Percentiles rank a stretch among this genome's conserved stretches.
These are phyloP conservation scores for Picus viridis DNA, from an alignment of 2,797 vertebrate genomes.

Conservation along the genomic window DNA sequence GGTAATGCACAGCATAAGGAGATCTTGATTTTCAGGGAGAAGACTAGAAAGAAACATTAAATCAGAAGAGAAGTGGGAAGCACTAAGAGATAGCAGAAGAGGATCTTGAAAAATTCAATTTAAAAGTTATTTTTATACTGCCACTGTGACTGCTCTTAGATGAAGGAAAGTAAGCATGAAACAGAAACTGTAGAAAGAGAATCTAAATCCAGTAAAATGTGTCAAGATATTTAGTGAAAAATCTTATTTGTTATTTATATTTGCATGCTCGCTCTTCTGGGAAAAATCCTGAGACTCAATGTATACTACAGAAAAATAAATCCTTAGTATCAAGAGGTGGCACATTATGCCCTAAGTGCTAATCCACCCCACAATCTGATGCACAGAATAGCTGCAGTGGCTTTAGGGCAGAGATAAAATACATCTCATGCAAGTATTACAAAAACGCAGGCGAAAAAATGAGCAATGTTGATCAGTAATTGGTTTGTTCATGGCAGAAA, in stretches of 20 bases:
- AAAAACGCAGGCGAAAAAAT: background rate
- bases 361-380: background rate
- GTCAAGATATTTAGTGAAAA: slow-evolving; percentile 48
- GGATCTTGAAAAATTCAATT: slow-evolving; percentile 47
- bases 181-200: slow-evolving; percentile 26
- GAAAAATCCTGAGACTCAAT: background rate
- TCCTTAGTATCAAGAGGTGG: background rate
- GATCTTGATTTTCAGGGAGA: slow-evolving; percentile 60
- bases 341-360: background rate
- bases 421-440: background rate
- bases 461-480: background rate
- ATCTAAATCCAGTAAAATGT: slow-evolving; percentile 45
- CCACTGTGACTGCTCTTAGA: slow-evolving; percentile 28
- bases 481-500: background rate
- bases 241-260: slow-evolving; percentile 57
- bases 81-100: slow-evolving; percentile 32
- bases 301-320: slow-evolving; percentile 3
- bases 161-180: slow-evolving; percentile 55
- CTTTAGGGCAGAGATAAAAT: background rate
- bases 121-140: slow-evolving; percentile 61
- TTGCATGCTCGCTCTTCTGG: background rate
- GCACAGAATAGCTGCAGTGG: background rate
- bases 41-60: slow-evolving; percentile 37
- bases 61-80: slow-evolving; percentile 49
- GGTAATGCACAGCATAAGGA: slow-evolving; percentile 59